phyloP scores from a whole-genome alignment of 2,113 vertebrate species.

The Oxyura jamaicensis region DNA sequence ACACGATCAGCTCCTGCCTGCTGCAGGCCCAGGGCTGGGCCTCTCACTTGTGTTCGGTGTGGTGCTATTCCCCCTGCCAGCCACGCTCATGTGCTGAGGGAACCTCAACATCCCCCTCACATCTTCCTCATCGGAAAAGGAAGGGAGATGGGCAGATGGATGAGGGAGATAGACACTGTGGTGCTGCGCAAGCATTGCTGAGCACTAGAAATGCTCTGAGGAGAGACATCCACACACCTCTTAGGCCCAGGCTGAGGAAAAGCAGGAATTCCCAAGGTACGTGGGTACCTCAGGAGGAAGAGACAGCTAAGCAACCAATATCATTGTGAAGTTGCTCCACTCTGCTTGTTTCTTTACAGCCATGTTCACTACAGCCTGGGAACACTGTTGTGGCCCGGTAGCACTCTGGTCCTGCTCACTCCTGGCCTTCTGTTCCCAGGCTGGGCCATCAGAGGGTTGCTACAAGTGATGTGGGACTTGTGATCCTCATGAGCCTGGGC shows the following conservation, averaged over 20 bases:
- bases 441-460: background rate
- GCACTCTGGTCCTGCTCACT: background rate
- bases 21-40: background rate
- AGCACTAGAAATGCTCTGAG: background rate
- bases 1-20: background rate
- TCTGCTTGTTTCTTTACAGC: background rate
- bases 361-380: too few species aligned
- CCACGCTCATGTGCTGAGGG: rapidly evolving
- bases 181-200: background rate
- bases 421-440: background rate
- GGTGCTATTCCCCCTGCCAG: background rate
- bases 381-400: background rate
- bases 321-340: background rate
- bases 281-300: background rate
- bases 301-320: background rate
- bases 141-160: background rate
- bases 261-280: background rate
- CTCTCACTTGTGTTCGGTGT: background rate
- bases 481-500: background rate
- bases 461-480: background rate
- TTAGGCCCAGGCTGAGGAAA: background rate
- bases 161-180: background rate
- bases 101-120: too few species aligned
- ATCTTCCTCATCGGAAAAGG: background rate
- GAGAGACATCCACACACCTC: background rate